A percentile compares a stretch with the other conserved stretches of the same genome.
phyloP scores from a whole-genome alignment of 2,113 vertebrate genomes.

The Chrysemys picta region DNA sequence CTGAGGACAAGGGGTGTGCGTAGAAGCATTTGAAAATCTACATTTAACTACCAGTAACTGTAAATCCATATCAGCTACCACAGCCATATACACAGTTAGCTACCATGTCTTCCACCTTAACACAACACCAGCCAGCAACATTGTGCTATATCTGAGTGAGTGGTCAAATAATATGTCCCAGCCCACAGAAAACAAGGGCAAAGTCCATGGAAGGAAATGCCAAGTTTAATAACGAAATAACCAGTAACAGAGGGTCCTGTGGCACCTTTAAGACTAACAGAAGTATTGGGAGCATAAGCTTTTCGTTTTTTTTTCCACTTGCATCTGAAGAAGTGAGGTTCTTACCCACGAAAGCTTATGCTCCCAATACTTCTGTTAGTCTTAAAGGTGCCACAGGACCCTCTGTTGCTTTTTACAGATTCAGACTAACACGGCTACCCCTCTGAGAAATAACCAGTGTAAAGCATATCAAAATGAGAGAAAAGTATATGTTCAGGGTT shows the following conservation, averaged over 20 bases:
- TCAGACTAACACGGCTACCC: no score
- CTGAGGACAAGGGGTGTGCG: neutral
- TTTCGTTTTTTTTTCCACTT: no score
- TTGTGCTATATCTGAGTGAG: slow-evolving; percentile 4
- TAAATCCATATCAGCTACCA: neutral
- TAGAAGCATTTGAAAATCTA: neutral
- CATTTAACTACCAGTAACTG: neutral
- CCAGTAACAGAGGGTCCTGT: neutral
- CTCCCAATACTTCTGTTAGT: no score
- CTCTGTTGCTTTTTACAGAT: no score
- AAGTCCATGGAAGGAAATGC: slow-evolving; percentile 21
- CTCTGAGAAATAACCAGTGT: neutral
- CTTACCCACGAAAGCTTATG: no score
- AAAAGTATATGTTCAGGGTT: neutral
- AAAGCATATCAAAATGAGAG: neutral
- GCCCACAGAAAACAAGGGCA: neutral
- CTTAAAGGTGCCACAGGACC: no score
- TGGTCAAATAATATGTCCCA: neutral
- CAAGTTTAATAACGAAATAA: neutral
- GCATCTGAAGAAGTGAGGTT: no score
- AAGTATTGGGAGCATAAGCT: no score
- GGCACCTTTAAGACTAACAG: no score
- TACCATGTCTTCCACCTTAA: neutral
- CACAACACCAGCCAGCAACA: neutral
- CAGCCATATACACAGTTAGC: neutral